Evolutionary conservation across 2,888 invertebrate species (phyloP), one percentile per base, ranked within the genome.

Genomic region (Drosophila kuntzei): DNA sequence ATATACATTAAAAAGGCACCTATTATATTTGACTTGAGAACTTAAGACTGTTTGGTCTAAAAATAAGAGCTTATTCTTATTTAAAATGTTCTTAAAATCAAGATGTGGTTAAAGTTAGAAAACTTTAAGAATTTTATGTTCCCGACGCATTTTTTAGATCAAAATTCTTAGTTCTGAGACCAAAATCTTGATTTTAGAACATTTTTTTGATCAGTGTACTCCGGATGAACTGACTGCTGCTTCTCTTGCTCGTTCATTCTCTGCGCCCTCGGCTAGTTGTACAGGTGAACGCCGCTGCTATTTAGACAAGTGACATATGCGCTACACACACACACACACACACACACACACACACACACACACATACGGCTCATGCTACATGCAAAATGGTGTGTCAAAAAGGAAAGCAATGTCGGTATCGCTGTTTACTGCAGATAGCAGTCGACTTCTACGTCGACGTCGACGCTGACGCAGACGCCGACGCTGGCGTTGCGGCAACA

Each of bases 241-340:
- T 46, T 18, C 27, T 51, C 34, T 36, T n/a, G 22, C 36, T 47
- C 29, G 25, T 3, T 29, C 22, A 12, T 46, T 14, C 32, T 8
- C 20, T 50, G 29, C 34, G n/a, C 46, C 27, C 63, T 62, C 36
- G 58, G 61, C 64, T 64, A 68, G 63, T 61, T 64, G 63, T 34
- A 49, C 69, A 70, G 79, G 65, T 85, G 76, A 76, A 37, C 62
- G 72, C 65, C 59, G 83, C 68, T 80, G 86, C 83, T 86, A 88
- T 84, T 84, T 84, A 80, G 84, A 85, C 80, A 82, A 73, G 88
- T 79, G 88, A 87, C 83, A 87, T 75, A 82, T 85, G 80, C 69
- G 58, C 59, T 62, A 59, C 53, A 68, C 53, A 69, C 62, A 64
- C 43, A 64, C 25, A 65, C 37, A 34, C 49, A 64, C 5, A 36